Base-by-base conservation (phyloP, 64 coral and sea anemone genomes). In the Orbicella faveolata region DNA sequence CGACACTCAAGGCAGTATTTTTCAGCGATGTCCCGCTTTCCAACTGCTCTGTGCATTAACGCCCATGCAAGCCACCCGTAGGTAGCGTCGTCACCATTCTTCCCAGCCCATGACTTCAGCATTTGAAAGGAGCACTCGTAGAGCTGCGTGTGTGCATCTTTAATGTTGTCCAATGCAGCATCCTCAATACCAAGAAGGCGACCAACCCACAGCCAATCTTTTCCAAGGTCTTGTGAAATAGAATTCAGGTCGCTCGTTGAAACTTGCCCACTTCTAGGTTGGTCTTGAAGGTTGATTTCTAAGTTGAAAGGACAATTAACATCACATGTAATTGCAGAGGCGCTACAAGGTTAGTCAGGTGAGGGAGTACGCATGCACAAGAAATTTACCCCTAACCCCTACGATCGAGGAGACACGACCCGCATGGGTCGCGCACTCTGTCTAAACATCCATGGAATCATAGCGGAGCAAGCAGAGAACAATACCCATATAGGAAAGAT, bases 161-260 rank as follows among this genome's bases (percentile, higher is more conserved):
- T 84, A 1, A 84, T 84, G 23, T 37, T 20, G 26, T 84, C 82
- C 11, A 84, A 41, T 2, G 1, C 19, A 3, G 64, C 21, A 20
- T 84, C 82, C 39, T 70, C 64, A 51, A 84, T 63, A 34, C 63
- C 82, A 70, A 84, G 82, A 0, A 84, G 13, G 8, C 82, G 82
- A 44, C 82, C 82, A 70, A 72, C 82, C 82, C 82, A 84, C 12
- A 84, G 12, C 82, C 82, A 84, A 7, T 69, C 23, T 13, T 51
- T 52, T 12, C 82, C 82, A 84, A 84, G n/a, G 1, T 84, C 37
- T 39, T 72, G 52, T 44, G 82, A 16, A 30, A 84, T 69, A 0
- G 21, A 21, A 15, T 4, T 0, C 14, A 84, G 4, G 19, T 72
- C 82, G 26, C 9, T 16, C 4, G 14, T 41, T 1, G 64, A 52